These are phyloP conservation scores for Tinamus guttatus DNA, from an alignment of 2,113 vertebrate species.

Conservation along the genomic window DNA sequence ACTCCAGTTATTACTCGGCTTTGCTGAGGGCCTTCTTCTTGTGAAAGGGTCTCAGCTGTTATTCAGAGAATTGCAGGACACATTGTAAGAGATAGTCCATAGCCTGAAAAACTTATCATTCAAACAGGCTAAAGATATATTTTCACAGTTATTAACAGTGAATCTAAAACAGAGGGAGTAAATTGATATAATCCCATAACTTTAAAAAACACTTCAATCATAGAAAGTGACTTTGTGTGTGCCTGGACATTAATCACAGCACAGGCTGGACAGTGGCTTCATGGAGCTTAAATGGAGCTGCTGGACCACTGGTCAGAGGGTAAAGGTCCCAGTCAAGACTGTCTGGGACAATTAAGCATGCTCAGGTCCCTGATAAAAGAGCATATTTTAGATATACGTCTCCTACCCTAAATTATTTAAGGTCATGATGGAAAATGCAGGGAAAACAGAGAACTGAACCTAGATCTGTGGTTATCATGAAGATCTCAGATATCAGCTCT, in stretches of 20 bases:
- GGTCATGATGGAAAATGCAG: background rate
- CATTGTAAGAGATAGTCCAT: rapidly evolving
- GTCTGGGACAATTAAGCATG: background rate
- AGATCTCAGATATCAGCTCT: background rate
- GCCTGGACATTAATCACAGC: background rate
- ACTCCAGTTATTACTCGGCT: background rate
- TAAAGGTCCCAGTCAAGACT: background rate
- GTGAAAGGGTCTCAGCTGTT: background rate
- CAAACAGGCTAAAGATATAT: rapidly evolving
- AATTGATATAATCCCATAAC: background rate
- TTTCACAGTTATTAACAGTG: background rate
- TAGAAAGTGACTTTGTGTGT: background rate
- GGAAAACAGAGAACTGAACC: background rate
- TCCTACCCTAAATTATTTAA: rapidly evolving
- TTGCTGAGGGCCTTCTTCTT: background rate
- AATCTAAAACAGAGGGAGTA: background rate
- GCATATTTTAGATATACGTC: background rate
- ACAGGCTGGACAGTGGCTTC: background rate
- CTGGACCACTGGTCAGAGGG: background rate
- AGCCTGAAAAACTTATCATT: rapidly evolving
- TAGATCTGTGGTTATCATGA: background rate
- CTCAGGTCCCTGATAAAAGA: background rate
- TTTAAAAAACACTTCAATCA: background rate
- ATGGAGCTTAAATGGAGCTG: background rate
- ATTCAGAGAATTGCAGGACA: background rate